Evolutionary conservation across 1,140 invertebrate genomes (phyloP).

Genomic region (Chrysomallon squamiferum): DNA sequence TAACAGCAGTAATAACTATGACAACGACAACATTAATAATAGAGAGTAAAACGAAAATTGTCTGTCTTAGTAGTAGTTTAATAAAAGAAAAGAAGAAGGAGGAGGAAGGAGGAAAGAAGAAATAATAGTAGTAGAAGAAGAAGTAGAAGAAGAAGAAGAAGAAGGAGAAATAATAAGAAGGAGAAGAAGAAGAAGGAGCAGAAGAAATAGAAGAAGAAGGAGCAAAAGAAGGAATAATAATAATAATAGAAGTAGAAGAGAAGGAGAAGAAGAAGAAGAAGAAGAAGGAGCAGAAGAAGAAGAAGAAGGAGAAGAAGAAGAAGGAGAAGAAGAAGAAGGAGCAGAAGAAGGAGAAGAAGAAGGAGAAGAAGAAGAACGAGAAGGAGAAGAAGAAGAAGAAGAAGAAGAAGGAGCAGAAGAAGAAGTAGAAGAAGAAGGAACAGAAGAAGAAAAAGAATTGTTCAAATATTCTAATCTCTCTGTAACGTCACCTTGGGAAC

Average conservation of each 20-base stretch:
- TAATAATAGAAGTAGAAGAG: slow-evolving; percentile 34
- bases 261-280: slow-evolving; percentile 76
- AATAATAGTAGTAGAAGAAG: too few species aligned
- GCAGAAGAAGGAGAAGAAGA: slow-evolving; percentile 82
- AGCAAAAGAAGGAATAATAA: slow-evolving; percentile 77
- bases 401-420: slow-evolving; percentile 84
- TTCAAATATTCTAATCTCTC: too few species aligned
- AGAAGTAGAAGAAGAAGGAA: too few species aligned
- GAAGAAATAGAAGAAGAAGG: slow-evolving; percentile 90
- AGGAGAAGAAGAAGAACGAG: slow-evolving; percentile 76
- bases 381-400: slow-evolving; percentile 81
- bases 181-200: slow-evolving; percentile 69
- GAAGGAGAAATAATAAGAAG: too few species aligned
- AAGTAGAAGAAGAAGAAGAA: too few species aligned
- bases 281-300: slow-evolving; percentile 93
- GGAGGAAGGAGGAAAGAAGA: too few species aligned
- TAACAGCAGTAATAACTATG: slow-evolving; percentile 93
- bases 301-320: slow-evolving; percentile 87
- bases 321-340: slow-evolving; percentile 87
- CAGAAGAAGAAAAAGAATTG: too few species aligned
- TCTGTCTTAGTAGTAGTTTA: too few species aligned
- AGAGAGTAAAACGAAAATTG: too few species aligned
- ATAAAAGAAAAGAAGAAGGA: too few species aligned
- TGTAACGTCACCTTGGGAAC: slow-evolving; percentile 81
- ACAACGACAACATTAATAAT: too few species aligned